A percentile compares a stretch with the other conserved stretches of the same genome.
phyloP scores from a whole-genome alignment of 2,888 invertebrate species.

The Pristionchus exspectatus region DNA sequence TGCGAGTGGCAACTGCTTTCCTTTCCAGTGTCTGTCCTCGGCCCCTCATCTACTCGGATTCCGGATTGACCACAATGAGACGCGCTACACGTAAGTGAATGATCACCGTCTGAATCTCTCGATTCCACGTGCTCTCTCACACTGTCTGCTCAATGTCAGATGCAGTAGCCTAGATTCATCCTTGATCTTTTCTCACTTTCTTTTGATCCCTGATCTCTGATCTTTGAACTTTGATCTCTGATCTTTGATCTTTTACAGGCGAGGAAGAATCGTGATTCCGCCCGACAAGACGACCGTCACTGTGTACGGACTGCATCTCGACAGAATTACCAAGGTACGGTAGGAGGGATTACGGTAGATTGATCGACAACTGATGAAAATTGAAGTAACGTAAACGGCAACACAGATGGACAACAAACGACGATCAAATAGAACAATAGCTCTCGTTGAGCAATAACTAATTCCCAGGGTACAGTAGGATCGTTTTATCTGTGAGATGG shows the following conservation, averaged over 20 bases:
- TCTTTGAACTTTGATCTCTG: not conserved
- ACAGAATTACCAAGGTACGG: not conserved
- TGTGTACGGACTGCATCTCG: not conserved
- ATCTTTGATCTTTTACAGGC: not conserved
- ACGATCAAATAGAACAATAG: too few species aligned
- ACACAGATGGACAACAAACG: too few species aligned
- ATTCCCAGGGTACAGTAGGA: too few species aligned
- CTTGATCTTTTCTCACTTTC: not conserved
- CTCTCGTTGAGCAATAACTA: too few species aligned
- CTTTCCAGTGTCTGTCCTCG: not conserved
- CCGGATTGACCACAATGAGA: not conserved
- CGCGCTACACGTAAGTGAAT: not conserved
- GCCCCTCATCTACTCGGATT: not conserved
- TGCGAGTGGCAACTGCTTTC: not conserved
- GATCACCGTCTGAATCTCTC: not conserved
- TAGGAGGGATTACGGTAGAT: not conserved
- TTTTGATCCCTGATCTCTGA: not conserved
- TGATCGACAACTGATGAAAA: too few species aligned
- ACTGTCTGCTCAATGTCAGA: too few species aligned
- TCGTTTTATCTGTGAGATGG: too few species aligned
- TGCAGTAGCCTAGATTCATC: not conserved
- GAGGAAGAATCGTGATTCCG: not conserved
- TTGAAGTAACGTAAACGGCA: not conserved
- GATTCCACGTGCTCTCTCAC: too few species aligned
- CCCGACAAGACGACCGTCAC: constrained; percentile 19